These are phyloP conservation scores for Nomia melanderi DNA, from an alignment of 1,140 invertebrate species.

Conservation along the genomic window DNA sequence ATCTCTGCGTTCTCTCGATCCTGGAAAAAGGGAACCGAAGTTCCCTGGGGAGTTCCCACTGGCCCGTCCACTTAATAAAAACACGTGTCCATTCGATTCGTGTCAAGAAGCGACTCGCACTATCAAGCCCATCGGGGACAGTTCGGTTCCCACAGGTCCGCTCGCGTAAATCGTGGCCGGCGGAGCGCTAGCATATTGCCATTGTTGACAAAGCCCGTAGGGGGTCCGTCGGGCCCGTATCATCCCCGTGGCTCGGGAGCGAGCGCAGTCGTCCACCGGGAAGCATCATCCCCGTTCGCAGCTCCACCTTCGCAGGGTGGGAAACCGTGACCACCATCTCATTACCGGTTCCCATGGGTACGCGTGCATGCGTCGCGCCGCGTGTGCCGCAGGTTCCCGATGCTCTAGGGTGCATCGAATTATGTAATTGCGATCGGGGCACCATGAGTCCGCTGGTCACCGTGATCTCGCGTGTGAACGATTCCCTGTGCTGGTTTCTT, in stretches of 20 bases:
- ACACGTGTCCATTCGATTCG: constrained; percentile 41
- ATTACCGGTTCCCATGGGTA: constrained; percentile 80
- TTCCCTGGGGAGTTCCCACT: not conserved
- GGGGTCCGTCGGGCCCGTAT: constrained; percentile 72
- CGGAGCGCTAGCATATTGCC: constrained; percentile 78
- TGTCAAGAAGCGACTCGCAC: constrained; percentile 13
- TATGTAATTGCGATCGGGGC: constrained; percentile 78
- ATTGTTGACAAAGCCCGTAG: constrained; percentile 78
- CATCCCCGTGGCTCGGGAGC: constrained; percentile 58
- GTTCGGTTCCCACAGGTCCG: constrained; percentile 78
- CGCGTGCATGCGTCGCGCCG: constrained; percentile 65
- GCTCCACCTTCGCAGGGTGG: constrained; percentile 70
- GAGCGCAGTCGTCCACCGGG: constrained; percentile 45
- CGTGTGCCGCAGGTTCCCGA: constrained; percentile 68
- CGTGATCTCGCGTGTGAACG: constrained; percentile 73
- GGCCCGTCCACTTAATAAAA: constrained; percentile 33
- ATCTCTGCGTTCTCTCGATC: not conserved
- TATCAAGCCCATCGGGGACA: constrained; percentile 28
- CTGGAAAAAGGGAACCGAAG: not conserved
- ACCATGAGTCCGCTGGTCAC: constrained; percentile 12
- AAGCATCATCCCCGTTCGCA: constrained; percentile 28
- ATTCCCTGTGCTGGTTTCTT: constrained; percentile 27
- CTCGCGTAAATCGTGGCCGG: constrained; percentile 57
- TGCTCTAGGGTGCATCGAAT: constrained; percentile 75
- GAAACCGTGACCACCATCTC: constrained; percentile 79